These are phyloP conservation scores for Chaenogobius annularis DNA, from an alignment of 2,113 vertebrate species.

Conservation along the genomic window DNA sequence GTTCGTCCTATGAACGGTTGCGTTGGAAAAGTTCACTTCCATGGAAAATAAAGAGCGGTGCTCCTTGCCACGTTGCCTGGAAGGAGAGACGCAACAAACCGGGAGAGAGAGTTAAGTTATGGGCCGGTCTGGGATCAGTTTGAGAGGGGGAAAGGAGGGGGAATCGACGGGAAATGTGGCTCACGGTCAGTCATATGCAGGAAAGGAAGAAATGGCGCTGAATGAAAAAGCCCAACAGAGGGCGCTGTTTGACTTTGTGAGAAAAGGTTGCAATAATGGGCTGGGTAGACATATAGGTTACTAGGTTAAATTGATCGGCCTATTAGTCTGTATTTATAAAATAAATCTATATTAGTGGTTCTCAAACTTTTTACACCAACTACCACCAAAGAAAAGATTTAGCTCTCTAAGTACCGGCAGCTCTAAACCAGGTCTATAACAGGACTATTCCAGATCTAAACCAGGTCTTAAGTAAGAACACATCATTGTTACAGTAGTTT, in stretches of 20 bases:
- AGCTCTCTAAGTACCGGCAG: too few relatives aligned
- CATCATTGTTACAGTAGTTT: too few relatives aligned
- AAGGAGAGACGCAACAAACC: constrained; percentile 24
- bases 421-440: too few relatives aligned
- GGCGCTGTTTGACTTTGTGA: constrained; percentile 19
- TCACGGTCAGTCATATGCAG: not conserved
- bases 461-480: too few relatives aligned
- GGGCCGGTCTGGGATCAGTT: constrained; percentile 43
- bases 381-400: too few relatives aligned
- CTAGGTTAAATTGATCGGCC: not conserved
- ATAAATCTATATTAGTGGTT: too few relatives aligned
- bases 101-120: not conserved
- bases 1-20: not conserved
- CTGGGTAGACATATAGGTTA: not conserved
- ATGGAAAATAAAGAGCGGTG: not conserved
- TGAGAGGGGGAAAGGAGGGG: not conserved
- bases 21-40: not conserved
- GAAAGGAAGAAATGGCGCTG: not conserved
- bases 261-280: not conserved
- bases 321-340: too few relatives aligned
- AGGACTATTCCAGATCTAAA: too few relatives aligned
- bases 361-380: too few relatives aligned
- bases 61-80: constrained; percentile 62
- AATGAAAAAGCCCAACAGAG: not conserved
- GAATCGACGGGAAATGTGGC: not conserved